Conservation (phyloP, 2,113 vertebrate genomes). For the Axis porcinus region DNA sequence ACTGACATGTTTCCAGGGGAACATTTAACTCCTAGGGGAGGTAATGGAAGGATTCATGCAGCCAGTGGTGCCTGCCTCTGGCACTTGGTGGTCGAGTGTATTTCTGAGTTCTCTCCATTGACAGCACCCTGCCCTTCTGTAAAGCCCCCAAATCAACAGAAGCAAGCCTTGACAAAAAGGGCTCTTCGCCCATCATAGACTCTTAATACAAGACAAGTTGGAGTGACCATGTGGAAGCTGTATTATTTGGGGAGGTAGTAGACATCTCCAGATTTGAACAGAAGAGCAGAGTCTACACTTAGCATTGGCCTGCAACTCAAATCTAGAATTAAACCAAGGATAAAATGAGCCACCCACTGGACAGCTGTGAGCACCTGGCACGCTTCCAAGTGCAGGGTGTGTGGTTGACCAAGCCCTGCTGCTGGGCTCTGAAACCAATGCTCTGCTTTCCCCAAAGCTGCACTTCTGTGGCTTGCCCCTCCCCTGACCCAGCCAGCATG, state of each 20-base stretch:
- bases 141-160: not conserved
- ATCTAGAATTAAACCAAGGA: not conserved
- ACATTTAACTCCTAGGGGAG: not conserved
- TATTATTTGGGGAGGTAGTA: not conserved
- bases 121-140: not conserved
- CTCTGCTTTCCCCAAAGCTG: not conserved
- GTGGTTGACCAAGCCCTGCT: not conserved
- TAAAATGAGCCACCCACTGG: not conserved
- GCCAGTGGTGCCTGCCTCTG: not conserved
- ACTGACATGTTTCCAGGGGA: not conserved
- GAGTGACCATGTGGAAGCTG: not conserved
- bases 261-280: not conserved
- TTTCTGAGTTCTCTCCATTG: not conserved
- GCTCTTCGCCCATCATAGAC: too few species aligned
- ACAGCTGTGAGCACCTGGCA: rapidly evolving
- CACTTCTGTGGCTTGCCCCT: not conserved
- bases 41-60: not conserved
- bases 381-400: too few species aligned
- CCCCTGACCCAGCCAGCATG: too few species aligned
- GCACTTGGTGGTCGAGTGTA: rapidly evolving
- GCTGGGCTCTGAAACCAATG: not conserved
- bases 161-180: not conserved
- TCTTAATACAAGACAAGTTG: not conserved
- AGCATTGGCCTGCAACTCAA: not conserved
- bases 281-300: not conserved